Evolutionary conservation across 2,797 vertebrate species (phyloP).

Genomic region (Smutsia temminckii): DNA sequence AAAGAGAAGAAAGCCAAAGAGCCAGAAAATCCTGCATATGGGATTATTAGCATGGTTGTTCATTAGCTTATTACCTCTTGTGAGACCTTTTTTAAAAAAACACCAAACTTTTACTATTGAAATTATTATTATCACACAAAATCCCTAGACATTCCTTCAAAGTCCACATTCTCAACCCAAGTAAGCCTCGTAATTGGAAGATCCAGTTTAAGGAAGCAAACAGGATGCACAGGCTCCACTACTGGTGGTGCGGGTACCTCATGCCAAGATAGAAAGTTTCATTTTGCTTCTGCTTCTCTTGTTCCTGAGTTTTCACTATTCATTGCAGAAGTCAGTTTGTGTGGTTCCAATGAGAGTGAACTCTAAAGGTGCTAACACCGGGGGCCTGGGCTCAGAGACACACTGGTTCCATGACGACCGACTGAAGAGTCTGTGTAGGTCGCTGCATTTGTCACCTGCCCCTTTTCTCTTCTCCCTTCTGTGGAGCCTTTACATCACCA

Average conservation of each 20-base stretch:
- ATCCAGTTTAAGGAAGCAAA: no score
- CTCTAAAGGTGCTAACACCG: neutral
- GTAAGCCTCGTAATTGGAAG: rapidly evolving
- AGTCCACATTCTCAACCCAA: neutral
- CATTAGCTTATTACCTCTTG: neutral
- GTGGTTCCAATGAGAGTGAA: neutral
- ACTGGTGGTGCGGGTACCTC: rapidly evolving
- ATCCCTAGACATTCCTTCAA: neutral
- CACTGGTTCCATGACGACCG: rapidly evolving
- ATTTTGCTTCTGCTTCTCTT: neutral
- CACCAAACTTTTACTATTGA: neutral
- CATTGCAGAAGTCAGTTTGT: neutral
- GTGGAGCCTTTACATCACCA: rapidly evolving
- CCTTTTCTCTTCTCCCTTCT: neutral
- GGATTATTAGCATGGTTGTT: rapidly evolving
- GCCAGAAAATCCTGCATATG: rapidly evolving
- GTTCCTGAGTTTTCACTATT: neutral
- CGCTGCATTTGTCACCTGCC: rapidly evolving
- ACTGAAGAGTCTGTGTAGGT: rapidly evolving
- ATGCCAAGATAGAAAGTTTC: neutral
- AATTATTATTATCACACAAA: neutral
- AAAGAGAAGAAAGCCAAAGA: neutral
- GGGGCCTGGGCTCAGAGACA: rapidly evolving
- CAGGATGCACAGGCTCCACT: rapidly evolving
- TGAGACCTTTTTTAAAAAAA: neutral